Percentiles rank a stretch among this genome's conserved stretches.
Conservation (phyloP, 2,113 vertebrate genomes). For the Bufo gargarizans region DNA sequence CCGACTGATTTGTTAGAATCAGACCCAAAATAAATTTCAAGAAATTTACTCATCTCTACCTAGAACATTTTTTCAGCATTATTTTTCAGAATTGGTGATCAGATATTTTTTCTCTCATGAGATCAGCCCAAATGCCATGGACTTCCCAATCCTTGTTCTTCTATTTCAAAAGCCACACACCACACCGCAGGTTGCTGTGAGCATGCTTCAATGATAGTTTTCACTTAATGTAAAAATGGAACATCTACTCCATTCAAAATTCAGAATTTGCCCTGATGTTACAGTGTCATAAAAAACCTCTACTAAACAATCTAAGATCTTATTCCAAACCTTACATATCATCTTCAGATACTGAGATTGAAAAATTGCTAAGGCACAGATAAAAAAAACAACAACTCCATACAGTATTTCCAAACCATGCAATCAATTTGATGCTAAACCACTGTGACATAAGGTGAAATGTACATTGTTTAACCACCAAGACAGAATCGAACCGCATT, state of each 20-base stretch:
- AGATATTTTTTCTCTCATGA: neutral
- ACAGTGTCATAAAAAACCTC: neutral
- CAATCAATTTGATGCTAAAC: conserved; percentile 48
- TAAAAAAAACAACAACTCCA: neutral
- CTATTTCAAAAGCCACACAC: neutral
- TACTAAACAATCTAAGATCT: neutral
- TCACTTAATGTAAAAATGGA: neutral
- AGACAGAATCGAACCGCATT: neutral
- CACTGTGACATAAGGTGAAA: conserved; percentile 34
- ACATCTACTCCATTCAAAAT: neutral
- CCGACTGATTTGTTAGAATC: no score
- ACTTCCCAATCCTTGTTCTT: neutral
- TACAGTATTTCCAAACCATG: conserved; percentile 13
- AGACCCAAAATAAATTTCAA: no score
- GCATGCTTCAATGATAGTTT: neutral
- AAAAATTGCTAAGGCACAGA: conserved; percentile 28
- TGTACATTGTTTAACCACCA: conserved; percentile 28
- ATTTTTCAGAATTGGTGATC: neutral
- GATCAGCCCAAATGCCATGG: neutral
- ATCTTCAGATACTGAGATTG: neutral
- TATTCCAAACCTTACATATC: neutral
- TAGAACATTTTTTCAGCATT: no score
- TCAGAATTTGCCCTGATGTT: neutral
- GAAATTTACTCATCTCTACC: no score
- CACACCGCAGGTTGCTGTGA: neutral